These are phyloP conservation scores for Pseudorectes ferrugineus DNA, from an alignment of 2,113 vertebrate genomes.

Conservation along the genomic window DNA sequence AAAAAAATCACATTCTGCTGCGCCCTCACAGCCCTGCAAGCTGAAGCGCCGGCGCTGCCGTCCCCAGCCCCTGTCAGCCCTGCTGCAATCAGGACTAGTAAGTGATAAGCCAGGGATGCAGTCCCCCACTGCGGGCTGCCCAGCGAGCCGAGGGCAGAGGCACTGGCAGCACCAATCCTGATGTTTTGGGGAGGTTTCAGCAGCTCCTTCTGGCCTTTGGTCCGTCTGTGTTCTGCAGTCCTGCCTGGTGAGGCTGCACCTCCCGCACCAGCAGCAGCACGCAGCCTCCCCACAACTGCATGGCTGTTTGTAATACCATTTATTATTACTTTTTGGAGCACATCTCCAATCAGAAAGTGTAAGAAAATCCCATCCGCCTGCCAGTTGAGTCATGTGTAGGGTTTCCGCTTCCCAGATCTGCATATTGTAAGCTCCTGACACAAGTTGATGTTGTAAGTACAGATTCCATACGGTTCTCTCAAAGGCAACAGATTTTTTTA, in stretches of 20 bases:
- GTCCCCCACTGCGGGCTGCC: background rate
- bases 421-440: slow-evolving; percentile 55
- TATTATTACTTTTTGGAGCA: background rate
- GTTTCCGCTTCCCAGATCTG: slow-evolving; percentile 57
- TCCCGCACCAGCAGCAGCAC: background rate
- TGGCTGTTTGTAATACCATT: background rate
- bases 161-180: background rate
- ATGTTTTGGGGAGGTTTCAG: background rate
- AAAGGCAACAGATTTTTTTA: slow-evolving; percentile 58
- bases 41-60: fast-evolving
- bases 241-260: background rate
- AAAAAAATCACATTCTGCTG: background rate
- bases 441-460: slow-evolving; percentile 40
- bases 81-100: background rate
- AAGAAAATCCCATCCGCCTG: slow-evolving; percentile 52
- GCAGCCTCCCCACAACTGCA: background rate
- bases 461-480: slow-evolving; percentile 51
- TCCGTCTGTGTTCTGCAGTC: background rate
- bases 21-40: background rate
- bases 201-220: background rate
- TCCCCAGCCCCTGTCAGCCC: background rate
- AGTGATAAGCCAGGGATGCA: background rate
- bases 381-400: slow-evolving; percentile 55
- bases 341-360: background rate
- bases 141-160: background rate